A percentile compares a stretch with the other conserved stretches of the same genome.
phyloP scores from a whole-genome alignment of 2,113 vertebrate genomes.

The Agapornis roseicollis region DNA sequence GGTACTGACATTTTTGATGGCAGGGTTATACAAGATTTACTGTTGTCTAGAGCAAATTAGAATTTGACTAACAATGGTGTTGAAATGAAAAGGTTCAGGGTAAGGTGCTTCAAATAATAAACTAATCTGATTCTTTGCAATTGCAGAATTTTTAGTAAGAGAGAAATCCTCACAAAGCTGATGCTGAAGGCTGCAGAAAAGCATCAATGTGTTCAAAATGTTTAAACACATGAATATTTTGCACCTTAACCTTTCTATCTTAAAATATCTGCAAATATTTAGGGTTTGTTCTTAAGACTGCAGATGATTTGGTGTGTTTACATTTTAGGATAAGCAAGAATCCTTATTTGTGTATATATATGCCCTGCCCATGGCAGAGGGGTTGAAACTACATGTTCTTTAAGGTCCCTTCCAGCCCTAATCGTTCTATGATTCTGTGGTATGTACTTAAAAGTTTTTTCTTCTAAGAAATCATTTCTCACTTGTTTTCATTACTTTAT shows the following conservation, averaged over 20 bases:
- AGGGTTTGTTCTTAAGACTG: neutral
- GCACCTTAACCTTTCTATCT: neutral
- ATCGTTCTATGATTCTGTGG: neutral
- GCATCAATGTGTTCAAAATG: accelerated
- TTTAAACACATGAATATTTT: neutral
- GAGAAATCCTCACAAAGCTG: neutral
- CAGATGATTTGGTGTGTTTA: neutral
- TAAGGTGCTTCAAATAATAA: neutral
- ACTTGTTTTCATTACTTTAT: neutral
- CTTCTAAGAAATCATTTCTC: neutral
- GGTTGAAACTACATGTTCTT: neutral
- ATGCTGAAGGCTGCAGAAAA: neutral
- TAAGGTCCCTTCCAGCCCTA: neutral
- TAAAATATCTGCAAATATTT: neutral
- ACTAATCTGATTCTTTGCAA: neutral
- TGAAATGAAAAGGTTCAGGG: neutral
- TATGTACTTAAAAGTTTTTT: neutral
- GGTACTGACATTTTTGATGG: neutral
- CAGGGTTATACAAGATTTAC: neutral
- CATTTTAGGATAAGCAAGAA: neutral
- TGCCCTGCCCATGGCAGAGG: neutral
- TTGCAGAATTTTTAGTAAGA: neutral
- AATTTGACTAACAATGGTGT: neutral
- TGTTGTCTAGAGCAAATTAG: neutral
- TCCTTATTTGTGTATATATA: neutral